phyloP scores from a whole-genome alignment of 2,797 vertebrate genomes.

The Pseudomugil gertrudae region DNA sequence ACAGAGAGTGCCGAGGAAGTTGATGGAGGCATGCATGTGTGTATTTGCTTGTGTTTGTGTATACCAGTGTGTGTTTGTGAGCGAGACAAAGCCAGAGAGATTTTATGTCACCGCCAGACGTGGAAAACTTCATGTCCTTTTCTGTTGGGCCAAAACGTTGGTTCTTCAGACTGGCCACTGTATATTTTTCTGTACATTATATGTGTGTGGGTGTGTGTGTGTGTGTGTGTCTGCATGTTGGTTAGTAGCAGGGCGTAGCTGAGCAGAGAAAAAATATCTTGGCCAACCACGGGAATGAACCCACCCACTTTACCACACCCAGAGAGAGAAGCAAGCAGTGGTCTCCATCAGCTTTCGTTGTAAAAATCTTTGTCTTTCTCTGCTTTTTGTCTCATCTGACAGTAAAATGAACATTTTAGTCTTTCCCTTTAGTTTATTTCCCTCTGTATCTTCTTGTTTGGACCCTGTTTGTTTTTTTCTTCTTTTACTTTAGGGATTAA shows the following conservation, averaged over 20 bases:
- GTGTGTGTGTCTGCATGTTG: conserved; percentile 58
- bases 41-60: conserved; percentile 31
- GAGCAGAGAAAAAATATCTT: conserved; percentile 81
- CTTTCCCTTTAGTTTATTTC: background rate
- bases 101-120: conserved; percentile 61
- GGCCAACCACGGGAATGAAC: conserved; percentile 72
- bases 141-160: conserved; percentile 53
- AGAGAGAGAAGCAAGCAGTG: conserved; percentile 49
- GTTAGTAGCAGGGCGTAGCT: conserved; percentile 76
- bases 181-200: conserved; percentile 72
- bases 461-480: background rate
- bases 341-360: conserved; percentile 28
- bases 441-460: background rate
- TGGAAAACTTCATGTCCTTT: conserved; percentile 58
- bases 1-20: conserved; percentile 60
- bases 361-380: conserved; percentile 23
- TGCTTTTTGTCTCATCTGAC: background rate
- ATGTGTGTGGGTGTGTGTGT: conserved; percentile 39
- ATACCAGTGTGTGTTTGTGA: conserved; percentile 16
- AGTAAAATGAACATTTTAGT: no score
- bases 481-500: no score
- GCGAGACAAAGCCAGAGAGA: conserved; percentile 15
- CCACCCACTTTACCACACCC: conserved; percentile 80
- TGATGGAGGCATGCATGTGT: conserved; percentile 44
- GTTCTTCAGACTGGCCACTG: conserved; percentile 44